Conservation (phyloP, 2,888 invertebrate genomes). For the Spialia ferax region DNA sequence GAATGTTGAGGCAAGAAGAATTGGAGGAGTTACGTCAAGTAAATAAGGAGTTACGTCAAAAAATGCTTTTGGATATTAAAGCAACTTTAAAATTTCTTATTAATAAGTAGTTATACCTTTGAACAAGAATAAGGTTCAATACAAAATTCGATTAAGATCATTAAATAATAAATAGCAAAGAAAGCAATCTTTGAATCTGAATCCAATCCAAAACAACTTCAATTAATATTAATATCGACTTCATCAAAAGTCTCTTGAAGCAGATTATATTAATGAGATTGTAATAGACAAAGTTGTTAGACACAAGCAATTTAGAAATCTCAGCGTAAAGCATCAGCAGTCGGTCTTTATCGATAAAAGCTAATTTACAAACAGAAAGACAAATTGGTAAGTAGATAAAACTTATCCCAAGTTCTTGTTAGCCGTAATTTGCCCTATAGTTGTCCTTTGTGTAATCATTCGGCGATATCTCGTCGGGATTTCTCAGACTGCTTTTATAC, state of each 20-base stretch:
- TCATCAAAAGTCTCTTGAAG: neutral
- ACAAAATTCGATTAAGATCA: too few relatives aligned
- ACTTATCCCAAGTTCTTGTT: constrained; percentile 37
- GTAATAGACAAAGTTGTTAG: neutral
- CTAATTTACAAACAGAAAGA: constrained; percentile 43
- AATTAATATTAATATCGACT: neutral
- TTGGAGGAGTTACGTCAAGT: too few relatives aligned
- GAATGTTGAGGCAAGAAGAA: too few relatives aligned
- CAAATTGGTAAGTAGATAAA: constrained; percentile 33
- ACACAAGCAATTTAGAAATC: neutral
- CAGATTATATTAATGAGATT: neutral
- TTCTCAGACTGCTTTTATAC: constrained; percentile 35
- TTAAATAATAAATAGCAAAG: too few relatives aligned
- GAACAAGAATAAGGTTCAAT: too few relatives aligned
- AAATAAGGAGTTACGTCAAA: too few relatives aligned
- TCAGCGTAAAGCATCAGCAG: neutral
- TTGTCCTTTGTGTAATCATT: constrained; percentile 41
- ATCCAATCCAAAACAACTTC: neutral
- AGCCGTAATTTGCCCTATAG: constrained; percentile 38
- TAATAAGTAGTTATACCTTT: too few relatives aligned
- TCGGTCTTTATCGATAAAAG: constrained; percentile 28
- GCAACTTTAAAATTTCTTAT: too few relatives aligned
- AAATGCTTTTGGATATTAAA: too few relatives aligned
- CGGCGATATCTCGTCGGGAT: constrained; percentile 33
- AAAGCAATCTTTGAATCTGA: neutral